Percentiles rank a stretch among this genome's conserved stretches.
These are phyloP conservation scores for Tetraneura akinire DNA, from an alignment of 1,140 invertebrate species.

Conservation along the genomic window DNA sequence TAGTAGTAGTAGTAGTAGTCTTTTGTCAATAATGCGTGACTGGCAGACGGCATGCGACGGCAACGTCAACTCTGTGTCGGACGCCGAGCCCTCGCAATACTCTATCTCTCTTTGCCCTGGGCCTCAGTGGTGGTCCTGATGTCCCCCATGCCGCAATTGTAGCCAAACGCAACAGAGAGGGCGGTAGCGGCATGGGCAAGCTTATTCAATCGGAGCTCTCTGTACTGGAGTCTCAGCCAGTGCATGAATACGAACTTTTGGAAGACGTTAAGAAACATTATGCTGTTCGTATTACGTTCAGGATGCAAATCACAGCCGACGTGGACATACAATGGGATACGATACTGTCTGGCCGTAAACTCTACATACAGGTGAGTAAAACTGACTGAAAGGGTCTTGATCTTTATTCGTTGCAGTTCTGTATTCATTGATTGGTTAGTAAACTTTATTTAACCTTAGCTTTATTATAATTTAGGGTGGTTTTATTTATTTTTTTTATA, in stretches of 20 bases:
- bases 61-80: neutral
- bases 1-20: conserved; percentile 17
- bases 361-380: conserved; percentile 49
- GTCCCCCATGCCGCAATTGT: conserved; percentile 74
- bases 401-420: no score
- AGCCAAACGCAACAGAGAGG: conserved; percentile 70
- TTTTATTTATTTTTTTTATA: no score
- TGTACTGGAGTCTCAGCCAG: conserved; percentile 42
- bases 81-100: conserved; percentile 61
- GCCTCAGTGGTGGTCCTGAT: conserved; percentile 98
- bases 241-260: conserved; percentile 48
- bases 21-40: conserved; percentile 34
- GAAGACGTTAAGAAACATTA: conserved; percentile 31
- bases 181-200: conserved; percentile 76
- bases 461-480: no score
- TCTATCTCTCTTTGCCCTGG: conserved; percentile 93
- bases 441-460: no score
- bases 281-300: conserved; percentile 43
- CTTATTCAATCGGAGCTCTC: conserved; percentile 69
- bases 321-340: conserved; percentile 52
- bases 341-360: conserved; percentile 47
- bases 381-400: no score
- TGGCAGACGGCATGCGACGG: conserved; percentile 39
- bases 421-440: no score
- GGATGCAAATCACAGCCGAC: conserved; percentile 46